These are phyloP conservation scores for Syrphus vitripennis DNA, from an alignment of 2,888 invertebrate species.

Conservation along the genomic window DNA sequence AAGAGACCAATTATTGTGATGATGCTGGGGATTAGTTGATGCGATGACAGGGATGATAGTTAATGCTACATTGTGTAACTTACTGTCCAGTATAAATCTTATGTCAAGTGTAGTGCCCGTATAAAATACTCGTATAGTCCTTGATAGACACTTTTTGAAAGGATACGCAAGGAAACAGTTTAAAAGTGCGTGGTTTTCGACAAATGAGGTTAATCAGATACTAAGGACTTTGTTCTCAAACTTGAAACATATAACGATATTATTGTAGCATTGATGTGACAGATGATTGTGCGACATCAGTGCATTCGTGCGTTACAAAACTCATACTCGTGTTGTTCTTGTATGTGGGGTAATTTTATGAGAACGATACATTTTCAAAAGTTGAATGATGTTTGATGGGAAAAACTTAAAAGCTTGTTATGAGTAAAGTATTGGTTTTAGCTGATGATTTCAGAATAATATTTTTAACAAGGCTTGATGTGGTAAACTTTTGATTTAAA, in stretches of 20 bases:
- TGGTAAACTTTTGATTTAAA: neutral
- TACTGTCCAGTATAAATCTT: slow-evolving; percentile 46
- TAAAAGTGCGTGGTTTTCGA: slow-evolving; percentile 33
- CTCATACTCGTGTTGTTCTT: neutral
- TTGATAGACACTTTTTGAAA: slow-evolving; percentile 27
- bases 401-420: neutral
- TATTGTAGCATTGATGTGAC: neutral
- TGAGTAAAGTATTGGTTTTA: neutral
- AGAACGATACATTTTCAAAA: neutral
- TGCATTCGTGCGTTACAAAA: neutral
- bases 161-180: neutral
- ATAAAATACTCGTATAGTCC: neutral
- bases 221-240: slow-evolving; percentile 6
- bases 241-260: neutral
- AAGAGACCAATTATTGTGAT: slow-evolving; percentile 14
- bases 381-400: neutral
- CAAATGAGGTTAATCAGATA: slow-evolving; percentile 67
- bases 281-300: neutral
- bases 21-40: neutral
- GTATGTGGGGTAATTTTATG: neutral
- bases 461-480: neutral
- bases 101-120: neutral
- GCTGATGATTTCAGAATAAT: neutral
- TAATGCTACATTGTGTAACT: neutral
- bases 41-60: neutral